Evolutionary conservation across 2,113 vertebrate genomes (phyloP).

Genomic region (Maccullochella peelii): DNA sequence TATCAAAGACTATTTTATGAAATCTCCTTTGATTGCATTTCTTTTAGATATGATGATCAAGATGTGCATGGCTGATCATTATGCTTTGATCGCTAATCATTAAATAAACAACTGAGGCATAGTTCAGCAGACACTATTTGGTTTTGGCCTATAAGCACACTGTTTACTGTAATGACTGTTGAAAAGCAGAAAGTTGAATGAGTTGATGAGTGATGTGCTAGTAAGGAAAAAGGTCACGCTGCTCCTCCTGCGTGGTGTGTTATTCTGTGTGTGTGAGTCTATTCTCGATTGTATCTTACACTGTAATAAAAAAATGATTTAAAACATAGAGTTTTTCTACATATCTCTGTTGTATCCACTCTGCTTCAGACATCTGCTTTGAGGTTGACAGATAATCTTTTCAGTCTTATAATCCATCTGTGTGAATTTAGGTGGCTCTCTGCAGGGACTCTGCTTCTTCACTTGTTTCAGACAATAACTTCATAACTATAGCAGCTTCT

Average conservation of each 20-base stretch:
- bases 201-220: not conserved
- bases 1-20: not conserved
- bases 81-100: not conserved
- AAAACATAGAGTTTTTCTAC: not conserved
- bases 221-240: not conserved
- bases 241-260: not conserved
- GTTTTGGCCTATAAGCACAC: not conserved
- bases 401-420: constrained; percentile 7
- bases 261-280: not conserved
- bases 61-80: not conserved
- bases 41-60: not conserved
- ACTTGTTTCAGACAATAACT: constrained; percentile 14
- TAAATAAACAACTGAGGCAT: not conserved
- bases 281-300: not conserved
- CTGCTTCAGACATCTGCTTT: constrained; percentile 7
- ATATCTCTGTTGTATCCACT: not conserved
- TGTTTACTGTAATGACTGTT: not conserved
- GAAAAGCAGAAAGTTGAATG: constrained; percentile 2
- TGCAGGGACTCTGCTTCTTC: constrained; percentile 2
- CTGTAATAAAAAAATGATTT: constrained; percentile 9
- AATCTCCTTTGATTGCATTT: not conserved
- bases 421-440: not conserved
- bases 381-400: constrained; percentile 1
- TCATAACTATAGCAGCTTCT: not conserved
- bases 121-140: not conserved